phyloP scores from a whole-genome alignment of 2,113 vertebrate species.

The Sylvietta virens region DNA sequence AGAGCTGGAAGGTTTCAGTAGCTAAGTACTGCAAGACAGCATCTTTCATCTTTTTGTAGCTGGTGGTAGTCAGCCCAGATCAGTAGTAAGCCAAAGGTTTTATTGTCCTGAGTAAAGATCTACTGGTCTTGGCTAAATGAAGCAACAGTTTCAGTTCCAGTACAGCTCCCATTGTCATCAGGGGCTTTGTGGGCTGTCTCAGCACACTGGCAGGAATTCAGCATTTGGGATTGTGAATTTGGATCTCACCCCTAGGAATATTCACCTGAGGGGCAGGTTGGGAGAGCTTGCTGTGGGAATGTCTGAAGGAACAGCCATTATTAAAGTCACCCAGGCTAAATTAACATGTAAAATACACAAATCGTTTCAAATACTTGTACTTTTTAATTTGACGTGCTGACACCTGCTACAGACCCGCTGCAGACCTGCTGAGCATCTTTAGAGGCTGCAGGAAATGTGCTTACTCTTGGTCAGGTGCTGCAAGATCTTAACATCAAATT shows the following conservation, averaged over 20 bases:
- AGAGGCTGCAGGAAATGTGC: neutral
- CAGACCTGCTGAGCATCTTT: neutral
- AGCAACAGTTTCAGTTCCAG: neutral
- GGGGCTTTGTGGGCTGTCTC: neutral
- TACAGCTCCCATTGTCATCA: neutral
- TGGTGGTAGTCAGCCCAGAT: neutral
- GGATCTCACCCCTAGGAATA: neutral
- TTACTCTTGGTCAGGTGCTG: neutral
- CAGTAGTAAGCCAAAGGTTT: neutral
- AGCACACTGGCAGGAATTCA: neutral
- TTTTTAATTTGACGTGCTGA: neutral
- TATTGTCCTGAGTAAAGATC: neutral
- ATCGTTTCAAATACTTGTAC: neutral
- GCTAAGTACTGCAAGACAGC: neutral
- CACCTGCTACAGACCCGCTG: neutral
- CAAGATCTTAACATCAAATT: neutral
- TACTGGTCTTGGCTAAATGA: neutral
- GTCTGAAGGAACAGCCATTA: neutral
- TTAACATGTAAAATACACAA: neutral
- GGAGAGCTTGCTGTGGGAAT: neutral
- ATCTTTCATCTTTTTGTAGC: neutral
- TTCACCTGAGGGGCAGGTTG: neutral
- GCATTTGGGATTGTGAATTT: accelerated
- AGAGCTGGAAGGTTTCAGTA: neutral
- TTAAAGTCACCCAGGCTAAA: neutral